These are phyloP conservation scores for Limosa lapponica DNA, from an alignment of 2,797 vertebrate species.

Conservation along the genomic window DNA sequence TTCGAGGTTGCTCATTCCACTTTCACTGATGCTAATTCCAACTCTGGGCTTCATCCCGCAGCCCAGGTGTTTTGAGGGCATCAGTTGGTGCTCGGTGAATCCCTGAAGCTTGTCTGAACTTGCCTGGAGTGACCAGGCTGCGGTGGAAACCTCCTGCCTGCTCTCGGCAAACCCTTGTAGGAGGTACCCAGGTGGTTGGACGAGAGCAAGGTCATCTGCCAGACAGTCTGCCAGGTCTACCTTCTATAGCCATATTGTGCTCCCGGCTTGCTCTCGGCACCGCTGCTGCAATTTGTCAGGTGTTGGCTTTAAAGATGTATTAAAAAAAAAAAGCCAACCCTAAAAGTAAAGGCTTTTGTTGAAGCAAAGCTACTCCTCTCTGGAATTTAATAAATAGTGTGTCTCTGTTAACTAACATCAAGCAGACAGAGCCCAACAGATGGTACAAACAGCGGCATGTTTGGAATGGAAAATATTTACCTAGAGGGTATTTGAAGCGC, in stretches of 20 bases:
- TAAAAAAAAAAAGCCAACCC: neutral
- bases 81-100: neutral
- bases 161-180: neutral
- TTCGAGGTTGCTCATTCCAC: fast-evolving
- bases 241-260: fast-evolving
- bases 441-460: slow-evolving; percentile 54
- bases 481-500: slow-evolving; percentile 66
- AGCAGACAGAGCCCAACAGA: slow-evolving; percentile 59
- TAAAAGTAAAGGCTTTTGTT: neutral
- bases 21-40: neutral
- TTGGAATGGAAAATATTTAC: slow-evolving; percentile 76
- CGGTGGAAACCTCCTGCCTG: fast-evolving
- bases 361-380: neutral
- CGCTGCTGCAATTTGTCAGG: neutral
- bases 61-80: slow-evolving; percentile 27
- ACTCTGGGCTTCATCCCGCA: neutral
- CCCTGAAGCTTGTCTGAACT: slow-evolving; percentile 10
- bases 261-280: fast-evolving
- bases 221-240: neutral
- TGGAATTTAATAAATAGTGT: slow-evolving; percentile 41
- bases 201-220: neutral
- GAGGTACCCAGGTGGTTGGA: neutral
- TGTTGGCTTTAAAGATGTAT: neutral
- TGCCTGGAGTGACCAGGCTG: neutral
- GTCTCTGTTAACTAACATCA: slow-evolving; percentile 57